Conservation (phyloP, 2,888 invertebrate genomes). For the Hylaea fasciaria region DNA sequence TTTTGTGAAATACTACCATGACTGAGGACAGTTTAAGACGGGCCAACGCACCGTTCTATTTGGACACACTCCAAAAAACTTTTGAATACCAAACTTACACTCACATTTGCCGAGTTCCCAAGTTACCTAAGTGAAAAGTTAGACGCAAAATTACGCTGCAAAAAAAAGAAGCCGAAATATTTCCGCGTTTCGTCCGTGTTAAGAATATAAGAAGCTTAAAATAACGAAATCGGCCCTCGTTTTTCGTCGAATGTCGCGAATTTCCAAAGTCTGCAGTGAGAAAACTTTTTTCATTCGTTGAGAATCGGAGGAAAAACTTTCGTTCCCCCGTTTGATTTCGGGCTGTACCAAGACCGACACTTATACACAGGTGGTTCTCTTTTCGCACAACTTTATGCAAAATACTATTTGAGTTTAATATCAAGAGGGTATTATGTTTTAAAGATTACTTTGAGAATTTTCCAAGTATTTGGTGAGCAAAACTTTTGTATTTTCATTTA, state of each 20-base stretch:
- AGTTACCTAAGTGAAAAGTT: slow-evolving; percentile 76
- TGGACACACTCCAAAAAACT: slow-evolving; percentile 71
- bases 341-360: slow-evolving; percentile 48
- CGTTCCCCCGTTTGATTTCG: slow-evolving; percentile 60
- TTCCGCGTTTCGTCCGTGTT: slow-evolving; percentile 59
- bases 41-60: slow-evolving; percentile 57
- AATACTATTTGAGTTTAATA: slow-evolving; percentile 62
- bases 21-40: slow-evolving; percentile 29
- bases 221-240: slow-evolving; percentile 65
- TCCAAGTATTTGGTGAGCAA: slow-evolving; percentile 34
- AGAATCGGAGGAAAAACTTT: slow-evolving; percentile 51
- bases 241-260: slow-evolving; percentile 50
- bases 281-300: slow-evolving; percentile 70
- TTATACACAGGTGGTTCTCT: slow-evolving; percentile 60
- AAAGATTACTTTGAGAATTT: slow-evolving; percentile 53
- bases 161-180: slow-evolving; percentile 55
- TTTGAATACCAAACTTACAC: slow-evolving; percentile 59
- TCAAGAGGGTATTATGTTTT: slow-evolving; percentile 53
- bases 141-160: slow-evolving; percentile 67
- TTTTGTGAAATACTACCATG: slow-evolving; percentile 47
- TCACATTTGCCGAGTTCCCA: slow-evolving; percentile 59
- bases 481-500: slow-evolving; percentile 50
- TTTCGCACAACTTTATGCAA: slow-evolving; percentile 64
- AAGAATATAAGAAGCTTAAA: slow-evolving; percentile 77
- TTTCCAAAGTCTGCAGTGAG: slow-evolving; percentile 48